Evolutionary conservation across 1,140 invertebrate species (phyloP), one percentile per base, ranked within the genome.

Genomic region (Papilio glaucus): DNA sequence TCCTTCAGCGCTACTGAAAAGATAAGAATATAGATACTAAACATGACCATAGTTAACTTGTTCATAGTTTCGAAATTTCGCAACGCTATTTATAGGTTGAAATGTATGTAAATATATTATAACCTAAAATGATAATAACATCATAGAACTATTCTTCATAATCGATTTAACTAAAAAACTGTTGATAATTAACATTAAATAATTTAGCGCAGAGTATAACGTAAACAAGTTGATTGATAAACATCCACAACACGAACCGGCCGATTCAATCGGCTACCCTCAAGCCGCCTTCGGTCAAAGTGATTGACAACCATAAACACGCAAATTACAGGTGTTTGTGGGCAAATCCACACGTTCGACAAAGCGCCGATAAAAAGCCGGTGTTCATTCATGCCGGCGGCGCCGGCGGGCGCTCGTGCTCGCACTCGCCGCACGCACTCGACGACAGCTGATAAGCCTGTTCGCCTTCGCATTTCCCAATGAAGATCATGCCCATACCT

Each of bases 311-410:
- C 72, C 72, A 77, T 71, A 83, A 85, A 83, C 81, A 81, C 77
- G 80, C 77, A 83, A 85, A 86, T 82, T 84, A 88, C 85, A 87
- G 83, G 85, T 88, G 84, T 84, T 80, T 78, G 81, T 75, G 82
- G 81, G 78, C 81, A 81, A 85, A 82, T 78, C 79, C 81, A 80
- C 80, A 74, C 78, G 82, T 87, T 79, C 78, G 80, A 81, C 83
- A 80, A 81, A 84, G 85, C 80, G 80, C 78, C 83, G 86, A 88
- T 88, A 91, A 91, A 90, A 91, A 87, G 86, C 81, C 81, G 83
- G 80, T 78, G 76, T 81, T 80, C 85, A 86, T 87, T 89, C 86
- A 89, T 88, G 74, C 72, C 62, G 26, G 49, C 62, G 26, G 49
- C 68, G 74, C 72, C 71, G 72, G 4, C 71, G 57, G 63, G 21